These are phyloP conservation scores for Thunnus albacares DNA, from an alignment of 2,797 vertebrate genomes.

Conservation along the genomic window DNA sequence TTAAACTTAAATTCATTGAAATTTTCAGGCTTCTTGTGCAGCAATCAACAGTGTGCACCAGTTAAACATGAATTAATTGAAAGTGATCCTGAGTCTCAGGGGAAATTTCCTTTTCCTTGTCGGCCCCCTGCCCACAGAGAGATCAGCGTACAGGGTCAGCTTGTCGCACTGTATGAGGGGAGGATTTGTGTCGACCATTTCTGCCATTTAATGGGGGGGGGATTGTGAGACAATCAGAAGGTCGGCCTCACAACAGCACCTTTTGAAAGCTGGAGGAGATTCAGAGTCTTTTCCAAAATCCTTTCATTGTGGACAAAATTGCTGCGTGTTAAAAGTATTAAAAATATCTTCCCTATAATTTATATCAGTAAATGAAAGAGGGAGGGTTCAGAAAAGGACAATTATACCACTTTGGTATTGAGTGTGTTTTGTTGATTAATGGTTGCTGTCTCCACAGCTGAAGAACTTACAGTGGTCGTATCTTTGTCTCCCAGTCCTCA, in stretches of 20 bases:
- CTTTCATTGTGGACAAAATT: background rate
- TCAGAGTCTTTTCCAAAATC: constrained; percentile 8
- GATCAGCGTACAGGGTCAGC: constrained; percentile 42
- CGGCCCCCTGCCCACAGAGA: constrained; percentile 8
- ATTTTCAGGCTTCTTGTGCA: constrained; percentile 9
- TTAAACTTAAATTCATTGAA: constrained; percentile 48
- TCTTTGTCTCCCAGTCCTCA: constrained; percentile 66
- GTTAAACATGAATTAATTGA: constrained; percentile 48
- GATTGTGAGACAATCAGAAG: constrained; percentile 33
- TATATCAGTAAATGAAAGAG: constrained; percentile 28
- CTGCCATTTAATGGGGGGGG: constrained; percentile 34
- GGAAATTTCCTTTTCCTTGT: constrained; percentile 50
- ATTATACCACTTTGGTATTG: constrained; percentile 30
- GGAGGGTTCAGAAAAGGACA: constrained; percentile 13
- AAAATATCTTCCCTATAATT: background rate
- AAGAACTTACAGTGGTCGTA: constrained; percentile 52
- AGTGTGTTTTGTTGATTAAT: constrained; percentile 72
- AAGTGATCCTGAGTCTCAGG: constrained; percentile 37
- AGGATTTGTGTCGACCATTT: constrained; percentile 45
- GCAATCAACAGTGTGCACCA: constrained; percentile 5
- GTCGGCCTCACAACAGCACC: constrained; percentile 22
- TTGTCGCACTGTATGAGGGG: constrained; percentile 23
- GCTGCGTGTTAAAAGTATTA: background rate
- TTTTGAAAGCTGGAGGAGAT: constrained; percentile 5
- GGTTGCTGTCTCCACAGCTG: constrained; percentile 46